Conservation (phyloP, 2,113 vertebrate genomes). For the Scophthalmus maximus region DNA sequence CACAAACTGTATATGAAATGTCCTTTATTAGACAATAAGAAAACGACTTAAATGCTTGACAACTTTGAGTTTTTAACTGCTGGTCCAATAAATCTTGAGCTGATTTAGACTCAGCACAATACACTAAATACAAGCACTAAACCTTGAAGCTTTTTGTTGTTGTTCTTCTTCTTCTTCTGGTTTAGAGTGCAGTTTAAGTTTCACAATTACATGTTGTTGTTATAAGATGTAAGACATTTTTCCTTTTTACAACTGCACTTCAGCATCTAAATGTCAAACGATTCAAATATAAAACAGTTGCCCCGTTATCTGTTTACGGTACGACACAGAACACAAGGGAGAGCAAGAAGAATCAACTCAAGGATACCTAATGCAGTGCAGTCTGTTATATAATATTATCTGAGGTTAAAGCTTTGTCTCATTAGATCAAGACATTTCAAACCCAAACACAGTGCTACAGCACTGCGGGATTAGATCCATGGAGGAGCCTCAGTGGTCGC, state of each 20-base stretch:
- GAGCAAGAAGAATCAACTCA: slow-evolving; percentile 19
- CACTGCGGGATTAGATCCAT: neutral
- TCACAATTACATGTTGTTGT: slow-evolving; percentile 6
- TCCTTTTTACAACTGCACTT: slow-evolving; percentile 4
- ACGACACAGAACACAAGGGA: slow-evolving; percentile 22
- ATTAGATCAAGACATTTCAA: slow-evolving; percentile 4
- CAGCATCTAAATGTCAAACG: slow-evolving; percentile 28
- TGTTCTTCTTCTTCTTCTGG: neutral
- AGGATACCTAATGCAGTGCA: neutral
- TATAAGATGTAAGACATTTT: neutral
- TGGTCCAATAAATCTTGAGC: neutral
- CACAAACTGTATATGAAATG: neutral
- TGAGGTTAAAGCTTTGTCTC: neutral
- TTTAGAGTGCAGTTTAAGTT: slow-evolving; percentile 3
- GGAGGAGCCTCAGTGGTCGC: neutral
- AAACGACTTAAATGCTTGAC: slow-evolving; percentile 4
- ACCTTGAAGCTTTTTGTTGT: neutral
- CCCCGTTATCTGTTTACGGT: slow-evolving; percentile 1
- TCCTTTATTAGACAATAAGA: slow-evolving; percentile 42
- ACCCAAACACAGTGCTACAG: neutral
- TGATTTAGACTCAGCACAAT: neutral
- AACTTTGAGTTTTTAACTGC: neutral
- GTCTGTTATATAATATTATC: slow-evolving; percentile 8
- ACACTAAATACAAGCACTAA: slow-evolving; percentile 5
- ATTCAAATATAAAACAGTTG: slow-evolving; percentile 35